Evolutionary conservation across 1,140 invertebrate species (phyloP).

Genomic region (Solenopsis invicta): DNA sequence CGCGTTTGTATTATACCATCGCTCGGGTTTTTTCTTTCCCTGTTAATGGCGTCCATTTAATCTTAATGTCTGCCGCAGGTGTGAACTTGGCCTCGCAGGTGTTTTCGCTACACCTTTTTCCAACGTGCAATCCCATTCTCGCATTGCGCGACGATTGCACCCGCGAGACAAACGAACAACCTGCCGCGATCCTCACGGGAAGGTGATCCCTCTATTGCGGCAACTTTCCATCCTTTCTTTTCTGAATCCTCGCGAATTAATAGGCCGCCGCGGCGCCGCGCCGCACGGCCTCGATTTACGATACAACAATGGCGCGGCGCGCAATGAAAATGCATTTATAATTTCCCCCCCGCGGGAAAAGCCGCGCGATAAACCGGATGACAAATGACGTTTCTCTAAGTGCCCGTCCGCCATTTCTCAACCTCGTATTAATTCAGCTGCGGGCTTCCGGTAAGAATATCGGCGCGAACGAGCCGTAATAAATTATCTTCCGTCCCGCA

Average conservation of each 20-base stretch:
- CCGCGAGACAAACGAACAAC: slow-evolving; percentile 20
- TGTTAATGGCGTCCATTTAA: background rate
- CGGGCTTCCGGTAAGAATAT: slow-evolving; percentile 37
- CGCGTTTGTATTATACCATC: background rate
- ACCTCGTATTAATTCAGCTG: slow-evolving; percentile 43
- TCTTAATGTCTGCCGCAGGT: background rate
- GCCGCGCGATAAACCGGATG: slow-evolving; percentile 22
- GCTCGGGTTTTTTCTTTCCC: background rate
- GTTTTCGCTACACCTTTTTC: slow-evolving; percentile 10
- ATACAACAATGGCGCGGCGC: slow-evolving; percentile 61
- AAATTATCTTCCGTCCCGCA: slow-evolving; percentile 29
- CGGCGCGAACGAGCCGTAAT: slow-evolving; percentile 7
- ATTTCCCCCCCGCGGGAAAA: slow-evolving; percentile 44
- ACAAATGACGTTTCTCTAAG: slow-evolving; percentile 46
- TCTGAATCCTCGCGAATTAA: slow-evolving; percentile 55
- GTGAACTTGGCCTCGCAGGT: slow-evolving; percentile 8
- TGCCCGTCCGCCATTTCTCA: slow-evolving; percentile 29
- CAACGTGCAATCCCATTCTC: slow-evolving; percentile 17
- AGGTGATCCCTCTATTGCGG: background rate
- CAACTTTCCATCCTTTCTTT: slow-evolving; percentile 59
- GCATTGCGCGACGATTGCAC: slow-evolving; percentile 38
- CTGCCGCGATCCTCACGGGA: background rate
- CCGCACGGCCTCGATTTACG: slow-evolving; percentile 62
- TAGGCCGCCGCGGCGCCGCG: slow-evolving; percentile 16
- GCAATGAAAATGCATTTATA: slow-evolving; percentile 57